These are phyloP conservation scores for Brachyrhaphis roseni DNA, from an alignment of 2,797 vertebrate species.

Conservation along the genomic window DNA sequence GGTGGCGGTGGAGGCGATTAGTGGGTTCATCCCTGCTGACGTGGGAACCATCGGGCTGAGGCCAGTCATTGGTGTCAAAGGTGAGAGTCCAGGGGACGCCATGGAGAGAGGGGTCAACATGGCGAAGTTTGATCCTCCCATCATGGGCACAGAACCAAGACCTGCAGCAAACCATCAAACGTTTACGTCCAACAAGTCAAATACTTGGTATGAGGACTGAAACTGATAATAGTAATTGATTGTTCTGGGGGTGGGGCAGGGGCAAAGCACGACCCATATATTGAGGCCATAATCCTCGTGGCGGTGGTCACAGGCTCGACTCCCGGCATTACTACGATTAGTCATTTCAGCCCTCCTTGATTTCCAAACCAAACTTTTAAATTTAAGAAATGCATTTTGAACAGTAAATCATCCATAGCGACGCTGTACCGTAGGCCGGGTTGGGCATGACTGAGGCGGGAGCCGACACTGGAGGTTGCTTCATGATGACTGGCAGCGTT, in stretches of 20 bases:
- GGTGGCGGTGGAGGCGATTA: constrained; percentile 63
- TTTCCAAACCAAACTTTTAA: not conserved
- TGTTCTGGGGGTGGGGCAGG: no score
- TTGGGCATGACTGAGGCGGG: constrained; percentile 78
- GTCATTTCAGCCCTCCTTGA: no score
- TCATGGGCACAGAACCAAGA: constrained; percentile 89
- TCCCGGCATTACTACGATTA: no score
- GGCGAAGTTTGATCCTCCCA: constrained; percentile 77
- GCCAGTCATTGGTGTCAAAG: constrained; percentile 80
- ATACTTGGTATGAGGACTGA: not conserved
- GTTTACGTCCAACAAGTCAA: constrained; percentile 16
- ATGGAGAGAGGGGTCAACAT: constrained; percentile 82
- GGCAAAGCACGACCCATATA: no score
- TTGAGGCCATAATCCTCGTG: no score
- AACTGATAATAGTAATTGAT: no score
- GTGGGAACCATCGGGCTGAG: constrained; percentile 59
- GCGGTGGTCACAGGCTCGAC: no score
- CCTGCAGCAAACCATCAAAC: constrained; percentile 74
- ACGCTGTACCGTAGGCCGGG: constrained; percentile 85
- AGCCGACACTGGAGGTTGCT: constrained; percentile 85
- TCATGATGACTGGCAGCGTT: constrained; percentile 92
- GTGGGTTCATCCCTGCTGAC: constrained; percentile 71
- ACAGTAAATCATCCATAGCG: not conserved
- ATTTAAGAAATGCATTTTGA: not conserved
- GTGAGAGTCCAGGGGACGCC: constrained; percentile 73